Base-by-base conservation (phyloP, 2,113 vertebrate species). In the Uria lomvia region DNA sequence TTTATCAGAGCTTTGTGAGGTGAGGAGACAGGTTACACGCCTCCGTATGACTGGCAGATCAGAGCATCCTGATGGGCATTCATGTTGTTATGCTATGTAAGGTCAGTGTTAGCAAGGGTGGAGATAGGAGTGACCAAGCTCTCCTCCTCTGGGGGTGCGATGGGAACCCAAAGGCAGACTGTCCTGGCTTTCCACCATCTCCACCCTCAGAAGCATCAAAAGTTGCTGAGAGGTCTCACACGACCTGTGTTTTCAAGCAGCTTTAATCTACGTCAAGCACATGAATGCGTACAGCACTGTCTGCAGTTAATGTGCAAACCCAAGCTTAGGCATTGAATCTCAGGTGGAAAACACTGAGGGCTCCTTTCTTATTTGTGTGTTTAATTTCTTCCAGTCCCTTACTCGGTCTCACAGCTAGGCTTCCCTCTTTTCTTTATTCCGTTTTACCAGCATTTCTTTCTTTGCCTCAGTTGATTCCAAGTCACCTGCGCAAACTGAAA, bases 11-110 rank as follows among this genome's bases (percentile, higher is more conserved):
- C 5, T 58, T 43, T 59, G 34, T 4, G 26, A 83, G 22, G 5
- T 36, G 27, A 45, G 23, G 15, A 75, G 23, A 63, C 5, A 58
- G 27, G 12, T 40, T 53, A 13, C 47, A 26, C 30, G 86, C 30
- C 36, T 56, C 34, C n/a, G 9, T 12, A 3, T 16, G 34, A 8
- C 9, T 15, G 23, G 68, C 24, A 80, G 5, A 73, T 72, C 63
- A 68, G 40, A 36, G 32, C 29, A 55, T 3, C 42, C 68, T 20
- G 24, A 19, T 12, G 24, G 36, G 2, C 18, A 60, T 34, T 72
- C 43, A 8, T 1, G 4, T 15, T 30, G 40, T 38, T 43, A 55
- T 7, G 4, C 23, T 20, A 16, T 1, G 4, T 9, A 24, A 71
- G 47, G 32, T 34, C 32, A 63, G 18, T 67, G 12, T 2, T 4